These are phyloP conservation scores for Eilema depressum DNA, from an alignment of 2,888 invertebrate genomes.

Conservation along the genomic window DNA sequence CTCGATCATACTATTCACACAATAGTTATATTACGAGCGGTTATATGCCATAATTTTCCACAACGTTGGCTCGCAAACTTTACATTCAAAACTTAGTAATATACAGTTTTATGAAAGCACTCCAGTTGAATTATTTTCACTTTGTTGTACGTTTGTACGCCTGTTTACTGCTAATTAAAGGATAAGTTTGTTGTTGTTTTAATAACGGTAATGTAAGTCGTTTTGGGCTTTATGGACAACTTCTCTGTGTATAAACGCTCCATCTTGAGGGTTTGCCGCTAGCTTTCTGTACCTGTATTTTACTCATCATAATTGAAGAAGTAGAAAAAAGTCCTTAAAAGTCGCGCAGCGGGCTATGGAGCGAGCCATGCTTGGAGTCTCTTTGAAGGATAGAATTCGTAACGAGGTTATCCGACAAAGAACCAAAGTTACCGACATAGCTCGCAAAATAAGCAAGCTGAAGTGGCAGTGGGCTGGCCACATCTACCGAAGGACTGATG, in stretches of 20 bases:
- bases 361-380: too few relatives aligned
- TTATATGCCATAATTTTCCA: neutral
- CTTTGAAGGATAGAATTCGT: too few relatives aligned
- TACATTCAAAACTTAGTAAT: neutral
- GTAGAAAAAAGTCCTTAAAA: too few relatives aligned
- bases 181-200: neutral
- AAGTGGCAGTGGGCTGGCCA: too few relatives aligned
- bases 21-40: neutral
- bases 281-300: neutral
- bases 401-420: too few relatives aligned
- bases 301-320: too few relatives aligned
- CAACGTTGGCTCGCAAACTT: neutral
- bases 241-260: neutral
- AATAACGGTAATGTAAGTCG: neutral
- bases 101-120: slow-evolving; percentile 1
- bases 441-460: too few relatives aligned
- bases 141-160: neutral
- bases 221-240: neutral
- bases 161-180: slow-evolving; percentile 12
- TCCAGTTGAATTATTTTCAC: slow-evolving; percentile 1
- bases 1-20: neutral
- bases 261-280: neutral
- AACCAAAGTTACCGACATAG: too few relatives aligned
- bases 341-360: too few relatives aligned
- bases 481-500: too few relatives aligned